A percentile compares a stretch with the other conserved stretches of the same genome.
phyloP scores from a whole-genome alignment of 2,797 vertebrate species.

The Thalassophryne amazonica region DNA sequence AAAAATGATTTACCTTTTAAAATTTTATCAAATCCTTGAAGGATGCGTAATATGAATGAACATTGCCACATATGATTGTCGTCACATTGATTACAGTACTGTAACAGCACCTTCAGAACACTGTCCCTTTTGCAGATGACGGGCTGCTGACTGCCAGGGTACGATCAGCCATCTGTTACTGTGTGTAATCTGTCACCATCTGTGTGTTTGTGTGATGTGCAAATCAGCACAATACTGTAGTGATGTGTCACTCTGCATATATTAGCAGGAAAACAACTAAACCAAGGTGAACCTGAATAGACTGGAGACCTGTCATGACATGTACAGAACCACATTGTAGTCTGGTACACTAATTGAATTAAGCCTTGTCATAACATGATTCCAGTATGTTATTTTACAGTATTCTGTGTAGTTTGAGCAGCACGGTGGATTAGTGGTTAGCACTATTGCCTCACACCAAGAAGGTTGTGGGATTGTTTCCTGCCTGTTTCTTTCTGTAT shows the following conservation, averaged over 20 bases:
- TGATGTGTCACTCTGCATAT: conserved; percentile 40
- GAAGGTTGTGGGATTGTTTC: too few species aligned
- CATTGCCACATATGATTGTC: conserved; percentile 2
- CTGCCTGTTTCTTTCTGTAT: too few species aligned
- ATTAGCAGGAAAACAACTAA: conserved; percentile 16
- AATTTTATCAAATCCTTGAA: too few species aligned
- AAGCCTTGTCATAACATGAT: too few species aligned
- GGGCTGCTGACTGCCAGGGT: conserved; percentile 34
- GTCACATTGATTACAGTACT: conserved; percentile 15
- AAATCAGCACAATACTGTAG: conserved; percentile 20
- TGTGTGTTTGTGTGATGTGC: conserved; percentile 17
- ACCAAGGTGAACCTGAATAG: conserved; percentile 19
- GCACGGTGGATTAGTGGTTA: background rate
- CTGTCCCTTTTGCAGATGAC: conserved; percentile 31
- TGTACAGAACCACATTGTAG: background rate
- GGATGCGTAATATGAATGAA: background rate
- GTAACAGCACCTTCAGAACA: conserved; percentile 31
- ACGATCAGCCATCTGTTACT: conserved; percentile 48
- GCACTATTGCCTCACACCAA: too few species aligned
- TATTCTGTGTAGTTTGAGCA: background rate
- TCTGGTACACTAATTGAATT: background rate
- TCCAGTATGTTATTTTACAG: background rate
- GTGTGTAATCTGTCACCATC: conserved; percentile 21
- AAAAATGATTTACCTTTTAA: too few species aligned
- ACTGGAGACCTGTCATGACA: conserved; percentile 10